Conservation (phyloP, 2,113 vertebrate genomes). For the Hassar affinis region DNA sequence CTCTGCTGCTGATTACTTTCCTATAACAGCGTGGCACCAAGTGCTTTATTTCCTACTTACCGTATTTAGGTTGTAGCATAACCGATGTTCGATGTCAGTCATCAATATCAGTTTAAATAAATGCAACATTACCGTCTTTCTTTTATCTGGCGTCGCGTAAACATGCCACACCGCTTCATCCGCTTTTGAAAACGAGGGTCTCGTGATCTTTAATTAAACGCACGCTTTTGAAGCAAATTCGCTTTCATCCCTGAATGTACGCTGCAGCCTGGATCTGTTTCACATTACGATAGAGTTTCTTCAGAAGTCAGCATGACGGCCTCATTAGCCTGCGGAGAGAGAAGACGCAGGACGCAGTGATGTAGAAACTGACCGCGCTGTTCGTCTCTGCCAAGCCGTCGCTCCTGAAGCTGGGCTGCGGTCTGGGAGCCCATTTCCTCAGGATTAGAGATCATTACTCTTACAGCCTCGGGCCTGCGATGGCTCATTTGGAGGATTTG, state of each 20-base stretch:
- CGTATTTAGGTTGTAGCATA: background rate
- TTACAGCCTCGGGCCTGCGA: background rate
- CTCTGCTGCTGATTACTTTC: background rate
- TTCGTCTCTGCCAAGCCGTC: conserved; percentile 40
- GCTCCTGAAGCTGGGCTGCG: conserved; percentile 7
- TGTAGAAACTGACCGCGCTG: conserved; percentile 10
- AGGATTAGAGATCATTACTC: conserved; percentile 37
- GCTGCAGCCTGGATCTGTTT: conserved; percentile 19
- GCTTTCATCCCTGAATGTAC: background rate
- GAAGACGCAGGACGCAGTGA: background rate
- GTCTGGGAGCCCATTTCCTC: conserved; percentile 47
- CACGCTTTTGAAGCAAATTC: background rate
- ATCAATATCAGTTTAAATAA: background rate
- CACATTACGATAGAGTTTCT: conserved; percentile 21
- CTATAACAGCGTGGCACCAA: background rate
- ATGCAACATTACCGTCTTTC: background rate
- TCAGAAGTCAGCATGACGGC: background rate
- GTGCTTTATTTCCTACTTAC: background rate
- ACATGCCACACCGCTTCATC: background rate
- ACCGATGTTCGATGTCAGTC: background rate
- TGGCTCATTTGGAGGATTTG: conserved; percentile 48
- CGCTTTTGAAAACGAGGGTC: background rate
- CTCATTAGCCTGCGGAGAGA: conserved; percentile 4
- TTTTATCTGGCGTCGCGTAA: background rate
- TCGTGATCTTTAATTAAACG: conserved; percentile 11